Evolutionary conservation across 2,888 invertebrate species (phyloP).

Genomic region (Neuroscelio doddi): DNA sequence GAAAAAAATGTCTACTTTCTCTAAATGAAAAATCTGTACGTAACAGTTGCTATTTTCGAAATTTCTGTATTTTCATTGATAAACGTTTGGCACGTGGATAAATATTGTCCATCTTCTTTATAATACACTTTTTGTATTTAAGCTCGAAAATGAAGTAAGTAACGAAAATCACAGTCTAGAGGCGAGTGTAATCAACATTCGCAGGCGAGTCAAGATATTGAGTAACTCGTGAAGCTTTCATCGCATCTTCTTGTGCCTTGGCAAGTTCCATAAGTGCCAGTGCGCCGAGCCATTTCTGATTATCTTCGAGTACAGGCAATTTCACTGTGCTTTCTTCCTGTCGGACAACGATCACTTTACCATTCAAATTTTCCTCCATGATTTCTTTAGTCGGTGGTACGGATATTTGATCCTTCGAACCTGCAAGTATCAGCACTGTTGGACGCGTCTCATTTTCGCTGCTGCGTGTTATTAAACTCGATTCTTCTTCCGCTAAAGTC

Average conservation of each 20-base stretch:
- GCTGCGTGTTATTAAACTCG: conserved; percentile 14
- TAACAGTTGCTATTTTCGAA: no score
- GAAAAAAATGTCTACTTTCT: no score
- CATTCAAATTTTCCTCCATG: conserved; percentile 43
- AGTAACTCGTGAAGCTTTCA: conserved; percentile 50
- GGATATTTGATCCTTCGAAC: conserved; percentile 48
- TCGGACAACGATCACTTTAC: conserved; percentile 61
- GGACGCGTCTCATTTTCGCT: conserved; percentile 74
- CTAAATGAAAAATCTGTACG: no score
- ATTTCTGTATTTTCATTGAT: not conserved
- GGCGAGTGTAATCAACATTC: conserved; percentile 61
- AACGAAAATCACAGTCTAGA: conserved; percentile 67
- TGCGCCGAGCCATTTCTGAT: conserved; percentile 76
- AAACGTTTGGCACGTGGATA: not conserved
- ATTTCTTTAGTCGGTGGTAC: conserved; percentile 30
- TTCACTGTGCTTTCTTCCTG: conserved; percentile 59
- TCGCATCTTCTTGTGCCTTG: conserved; percentile 64
- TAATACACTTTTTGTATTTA: not conserved
- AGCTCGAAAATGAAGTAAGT: conserved; percentile 7
- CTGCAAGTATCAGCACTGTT: conserved; percentile 74
- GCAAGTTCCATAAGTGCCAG: conserved; percentile 77
- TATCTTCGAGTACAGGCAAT: conserved; percentile 65
- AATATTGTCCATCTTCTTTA: not conserved
- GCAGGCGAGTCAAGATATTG: conserved; percentile 52
- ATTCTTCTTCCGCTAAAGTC: not conserved